phyloP scores from a whole-genome alignment of 1,140 invertebrate genomes.

The Drosophila setifemur region DNA sequence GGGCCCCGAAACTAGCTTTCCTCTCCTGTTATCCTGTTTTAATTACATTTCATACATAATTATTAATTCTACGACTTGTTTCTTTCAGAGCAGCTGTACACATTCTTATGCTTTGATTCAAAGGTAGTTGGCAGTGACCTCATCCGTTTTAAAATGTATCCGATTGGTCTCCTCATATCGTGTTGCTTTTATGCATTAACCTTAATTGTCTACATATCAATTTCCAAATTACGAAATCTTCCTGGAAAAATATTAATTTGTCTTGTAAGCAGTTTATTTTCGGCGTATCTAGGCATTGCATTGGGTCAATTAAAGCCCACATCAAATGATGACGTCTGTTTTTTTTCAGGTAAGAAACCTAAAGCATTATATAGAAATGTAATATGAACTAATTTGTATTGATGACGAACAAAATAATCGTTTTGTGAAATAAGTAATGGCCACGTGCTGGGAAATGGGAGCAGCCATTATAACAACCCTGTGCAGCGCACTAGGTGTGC shows the following conservation, averaged over 20 bases:
- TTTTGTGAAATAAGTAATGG: background rate
- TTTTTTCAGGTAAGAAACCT: conserved; percentile 61
- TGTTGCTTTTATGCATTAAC: conserved; percentile 86
- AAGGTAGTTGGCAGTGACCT: conserved; percentile 69
- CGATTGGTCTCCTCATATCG: conserved; percentile 83
- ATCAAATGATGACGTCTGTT: conserved; percentile 63
- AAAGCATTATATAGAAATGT: background rate
- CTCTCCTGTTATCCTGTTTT: background rate
- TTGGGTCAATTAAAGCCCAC: conserved; percentile 83
- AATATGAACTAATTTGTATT: background rate
- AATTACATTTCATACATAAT: background rate
- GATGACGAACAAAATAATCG: background rate
- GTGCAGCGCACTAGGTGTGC: background rate
- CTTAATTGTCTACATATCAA: conserved; percentile 85
- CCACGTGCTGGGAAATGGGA: background rate
- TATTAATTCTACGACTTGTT: conserved; percentile 7
- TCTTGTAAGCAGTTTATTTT: conserved; percentile 85
- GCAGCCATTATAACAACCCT: background rate
- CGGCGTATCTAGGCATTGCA: conserved; percentile 85
- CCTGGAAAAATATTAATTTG: conserved; percentile 89
- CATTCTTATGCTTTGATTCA: conserved; percentile 72
- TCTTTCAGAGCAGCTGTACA: conserved; percentile 66
- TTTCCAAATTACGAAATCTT: conserved; percentile 86
- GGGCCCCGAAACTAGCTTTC: no score
- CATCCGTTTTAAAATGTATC: conserved; percentile 72